These are phyloP conservation scores for Anguilla japonica DNA, from an alignment of 2,113 vertebrate genomes.

Conservation along the genomic window DNA sequence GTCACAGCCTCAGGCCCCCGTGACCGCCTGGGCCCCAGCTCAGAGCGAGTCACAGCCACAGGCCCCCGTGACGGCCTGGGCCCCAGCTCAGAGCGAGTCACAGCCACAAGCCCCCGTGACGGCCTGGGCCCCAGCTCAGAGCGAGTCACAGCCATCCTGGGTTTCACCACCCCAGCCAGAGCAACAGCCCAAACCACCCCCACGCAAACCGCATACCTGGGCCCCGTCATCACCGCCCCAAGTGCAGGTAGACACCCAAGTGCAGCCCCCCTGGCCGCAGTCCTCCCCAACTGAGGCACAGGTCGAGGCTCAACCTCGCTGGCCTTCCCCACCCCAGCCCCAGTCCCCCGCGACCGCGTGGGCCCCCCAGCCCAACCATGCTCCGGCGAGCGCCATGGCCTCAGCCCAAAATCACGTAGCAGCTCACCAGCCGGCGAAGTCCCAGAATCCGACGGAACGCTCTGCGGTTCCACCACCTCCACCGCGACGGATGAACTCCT, in stretches of 20 bases:
- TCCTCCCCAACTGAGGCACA: slow-evolving; percentile 19
- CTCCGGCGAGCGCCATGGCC: slow-evolving; percentile 43
- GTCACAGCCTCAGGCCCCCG: neutral
- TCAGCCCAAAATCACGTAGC: slow-evolving; percentile 46
- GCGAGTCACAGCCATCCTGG: slow-evolving; percentile 58
- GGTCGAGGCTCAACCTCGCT: slow-evolving; percentile 53
- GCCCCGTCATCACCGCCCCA: slow-evolving; percentile 35
- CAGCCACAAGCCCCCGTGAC: slow-evolving; percentile 52
- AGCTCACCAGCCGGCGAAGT: slow-evolving; percentile 65
- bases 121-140: slow-evolving; percentile 51
- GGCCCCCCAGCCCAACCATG: slow-evolving; percentile 58
- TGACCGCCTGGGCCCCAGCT: slow-evolving; percentile 46
- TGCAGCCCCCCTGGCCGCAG: slow-evolving; percentile 30
- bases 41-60: slow-evolving; percentile 50
- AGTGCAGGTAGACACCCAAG: slow-evolving; percentile 38
- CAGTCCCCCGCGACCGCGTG: slow-evolving; percentile 51
- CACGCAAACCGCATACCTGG: slow-evolving; percentile 46
- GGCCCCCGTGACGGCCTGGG: slow-evolving; percentile 57
- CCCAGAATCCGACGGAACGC: slow-evolving; percentile 69
- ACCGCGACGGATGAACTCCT: slow-evolving; percentile 71
- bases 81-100: slow-evolving; percentile 48
- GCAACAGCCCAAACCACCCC: slow-evolving; percentile 44
- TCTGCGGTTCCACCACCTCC: slow-evolving; percentile 65
- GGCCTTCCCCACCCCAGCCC: slow-evolving; percentile 41
- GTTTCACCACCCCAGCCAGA: slow-evolving; percentile 49